phyloP scores from a whole-genome alignment of 2,113 vertebrate genomes.

The Speoplatyrhinus poulsoni region DNA sequence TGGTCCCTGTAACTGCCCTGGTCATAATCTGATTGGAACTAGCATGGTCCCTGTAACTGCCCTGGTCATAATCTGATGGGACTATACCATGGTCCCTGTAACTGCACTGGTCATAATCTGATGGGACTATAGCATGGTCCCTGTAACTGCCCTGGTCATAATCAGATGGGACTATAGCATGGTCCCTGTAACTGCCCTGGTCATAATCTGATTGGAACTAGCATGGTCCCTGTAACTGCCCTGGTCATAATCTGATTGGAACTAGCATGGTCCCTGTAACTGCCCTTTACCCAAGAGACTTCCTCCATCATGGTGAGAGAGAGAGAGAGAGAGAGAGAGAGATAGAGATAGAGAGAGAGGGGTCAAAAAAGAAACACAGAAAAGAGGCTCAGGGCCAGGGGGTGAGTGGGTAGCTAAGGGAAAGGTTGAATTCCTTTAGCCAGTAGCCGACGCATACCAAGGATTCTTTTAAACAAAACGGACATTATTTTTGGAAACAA shows the following conservation, averaged over 20 bases:
- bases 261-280: too few species aligned
- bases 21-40: slow-evolving; percentile 39
- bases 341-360: slow-evolving; percentile 2
- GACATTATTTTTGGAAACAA: slow-evolving; percentile 75
- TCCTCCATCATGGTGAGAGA: not conserved
- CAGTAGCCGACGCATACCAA: slow-evolving; percentile 64
- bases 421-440: slow-evolving; percentile 59
- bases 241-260: not conserved
- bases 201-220: too few species aligned
- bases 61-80: slow-evolving; percentile 43
- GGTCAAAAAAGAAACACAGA: not conserved
- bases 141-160: too few species aligned
- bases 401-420: slow-evolving; percentile 26
- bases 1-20: too few species aligned
- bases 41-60: too few species aligned
- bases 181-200: not conserved
- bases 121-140: too few species aligned
- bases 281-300: slow-evolving; percentile 4
- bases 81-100: too few species aligned
- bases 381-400: not conserved
- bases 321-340: slow-evolving; percentile 2
- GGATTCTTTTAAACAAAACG: slow-evolving; percentile 76
- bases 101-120: too few species aligned
- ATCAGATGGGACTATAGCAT: too few species aligned
- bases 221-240: too few species aligned